Evolutionary conservation across 1,140 invertebrate genomes (phyloP), one percentile per base, ranked within the genome.

Genomic region (Cardiocondyla obscurior): DNA sequence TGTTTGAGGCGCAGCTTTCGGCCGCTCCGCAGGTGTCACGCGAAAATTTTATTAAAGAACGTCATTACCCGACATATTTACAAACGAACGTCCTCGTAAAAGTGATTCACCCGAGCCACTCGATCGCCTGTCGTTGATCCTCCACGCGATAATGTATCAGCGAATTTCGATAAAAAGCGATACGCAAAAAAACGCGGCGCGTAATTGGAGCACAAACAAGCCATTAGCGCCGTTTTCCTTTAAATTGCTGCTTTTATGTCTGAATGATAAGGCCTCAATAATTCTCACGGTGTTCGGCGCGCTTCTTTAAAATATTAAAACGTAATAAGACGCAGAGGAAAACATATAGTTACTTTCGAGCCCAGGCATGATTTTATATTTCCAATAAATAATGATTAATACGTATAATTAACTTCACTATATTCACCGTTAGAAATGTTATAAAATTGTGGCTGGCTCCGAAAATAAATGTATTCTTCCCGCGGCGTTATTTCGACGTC

Each of bases 221-320:
- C 19, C 12, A 36, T 70, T 84, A 84, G 49, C 19, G 28, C 44
- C 28, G 36, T 28, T 82, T 42, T 36, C 7, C 14, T 22, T n/a
- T 42, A 74, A 62, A 44, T 60, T 25, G 3, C 7, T n/a, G n/a
- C n/a, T n/a, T 7, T 19, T 14, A 22, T 19, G 8, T 72, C 8
- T 72, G 14, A 57, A 57, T 1, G 51, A 69, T 49, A 65, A 19
- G 4, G 14, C 6, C 14, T 73, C 25, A 51, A 65, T 36, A 36
- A 51, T 14, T 28, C 69, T 82, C 58, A 60, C 39, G n/a, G 51
- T 62, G 28, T 74, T 69, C 42, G 14, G 51, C 58, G 49, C 73
- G 16, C 7, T 82, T n/a, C 82, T 74, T 58, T 65, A 5, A 33
- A 16, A 19, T 42, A 16, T 49, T 10, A 30, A 6, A 49, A 19